phyloP scores from a whole-genome alignment of 2,113 vertebrate species.

The Romanogobio albipinnatus region DNA sequence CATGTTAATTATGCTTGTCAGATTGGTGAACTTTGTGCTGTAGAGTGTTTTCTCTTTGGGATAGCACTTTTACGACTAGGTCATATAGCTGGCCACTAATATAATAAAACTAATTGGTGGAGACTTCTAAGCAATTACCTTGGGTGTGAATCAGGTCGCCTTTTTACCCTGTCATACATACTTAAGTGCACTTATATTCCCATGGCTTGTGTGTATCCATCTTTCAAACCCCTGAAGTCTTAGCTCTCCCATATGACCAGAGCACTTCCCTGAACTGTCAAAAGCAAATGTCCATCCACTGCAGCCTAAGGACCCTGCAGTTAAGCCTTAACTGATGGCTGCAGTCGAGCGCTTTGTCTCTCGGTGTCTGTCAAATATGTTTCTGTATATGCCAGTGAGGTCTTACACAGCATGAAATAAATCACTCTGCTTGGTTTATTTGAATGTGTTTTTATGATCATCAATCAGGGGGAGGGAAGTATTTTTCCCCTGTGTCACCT shows the following conservation, averaged over 20 bases:
- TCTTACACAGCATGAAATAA: conserved; percentile 22
- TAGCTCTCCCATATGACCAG: conserved; percentile 7
- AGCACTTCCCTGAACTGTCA: conserved; percentile 31
- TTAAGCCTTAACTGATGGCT: conserved; percentile 32
- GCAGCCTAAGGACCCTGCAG: conserved; percentile 29
- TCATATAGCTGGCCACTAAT: conserved; percentile 42
- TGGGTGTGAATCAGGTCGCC: neutral
- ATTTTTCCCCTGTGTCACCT: conserved; percentile 21
- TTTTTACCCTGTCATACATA: neutral
- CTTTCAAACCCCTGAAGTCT: conserved; percentile 21
- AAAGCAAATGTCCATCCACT: conserved; percentile 7
- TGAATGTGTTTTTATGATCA: conserved; percentile 51
- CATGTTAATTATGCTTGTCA: conserved; percentile 54
- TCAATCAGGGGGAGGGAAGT: conserved; percentile 48
- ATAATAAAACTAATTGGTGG: conserved; percentile 48
- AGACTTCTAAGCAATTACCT: conserved; percentile 38
- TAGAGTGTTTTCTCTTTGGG: conserved; percentile 35
- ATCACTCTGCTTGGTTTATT: conserved; percentile 50
- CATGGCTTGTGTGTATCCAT: conserved; percentile 8
- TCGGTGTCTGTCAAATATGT: conserved; percentile 1
- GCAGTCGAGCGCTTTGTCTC: conserved; percentile 27
- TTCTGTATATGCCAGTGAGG: conserved; percentile 9
- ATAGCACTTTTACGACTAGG: conserved; percentile 42
- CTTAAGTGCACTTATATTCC: conserved; percentile 5
- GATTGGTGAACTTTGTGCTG: conserved; percentile 30